A percentile compares a stretch with the other conserved stretches of the same genome.
phyloP scores from a whole-genome alignment of 2,797 vertebrate genomes.

The Hapalemur alaotrensis region DNA sequence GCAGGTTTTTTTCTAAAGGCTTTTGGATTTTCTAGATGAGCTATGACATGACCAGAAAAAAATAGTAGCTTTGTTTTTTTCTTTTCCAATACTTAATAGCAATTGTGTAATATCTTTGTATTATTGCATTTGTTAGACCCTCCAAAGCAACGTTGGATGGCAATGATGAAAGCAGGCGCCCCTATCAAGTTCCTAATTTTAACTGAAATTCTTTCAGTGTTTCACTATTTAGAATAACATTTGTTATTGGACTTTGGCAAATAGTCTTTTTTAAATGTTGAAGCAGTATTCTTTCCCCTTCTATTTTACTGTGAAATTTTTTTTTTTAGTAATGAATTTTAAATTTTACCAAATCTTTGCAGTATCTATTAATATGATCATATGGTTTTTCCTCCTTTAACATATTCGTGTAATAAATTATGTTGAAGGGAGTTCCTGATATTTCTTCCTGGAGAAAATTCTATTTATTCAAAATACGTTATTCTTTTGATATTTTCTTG shows the following conservation, averaged over 20 bases:
- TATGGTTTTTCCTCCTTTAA: not conserved
- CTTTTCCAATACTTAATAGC: not conserved
- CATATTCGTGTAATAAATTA: not conserved
- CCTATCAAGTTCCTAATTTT: not conserved
- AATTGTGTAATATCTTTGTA: not conserved
- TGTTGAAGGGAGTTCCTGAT: not conserved
- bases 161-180: not conserved
- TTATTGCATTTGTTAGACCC: not conserved
- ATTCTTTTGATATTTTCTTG: not conserved
- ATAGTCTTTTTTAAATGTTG: not conserved
- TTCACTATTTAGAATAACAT: not conserved
- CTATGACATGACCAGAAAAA: not conserved
- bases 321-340: not conserved
- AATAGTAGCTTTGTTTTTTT: not conserved
- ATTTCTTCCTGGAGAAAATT: not conserved
- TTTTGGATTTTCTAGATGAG: not conserved
- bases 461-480: not conserved
- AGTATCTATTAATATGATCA: not conserved
- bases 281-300: not conserved
- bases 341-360: slow-evolving; percentile 7
- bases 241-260: not conserved
- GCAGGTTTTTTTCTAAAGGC: not conserved
- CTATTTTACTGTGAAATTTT: not conserved
- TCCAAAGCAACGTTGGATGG: not conserved
- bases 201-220: slow-evolving; percentile 12